A percentile compares a stretch with the other conserved stretches of the same genome.
phyloP scores from a whole-genome alignment of 2,888 invertebrate species.

The Palloptera scutellata region DNA sequence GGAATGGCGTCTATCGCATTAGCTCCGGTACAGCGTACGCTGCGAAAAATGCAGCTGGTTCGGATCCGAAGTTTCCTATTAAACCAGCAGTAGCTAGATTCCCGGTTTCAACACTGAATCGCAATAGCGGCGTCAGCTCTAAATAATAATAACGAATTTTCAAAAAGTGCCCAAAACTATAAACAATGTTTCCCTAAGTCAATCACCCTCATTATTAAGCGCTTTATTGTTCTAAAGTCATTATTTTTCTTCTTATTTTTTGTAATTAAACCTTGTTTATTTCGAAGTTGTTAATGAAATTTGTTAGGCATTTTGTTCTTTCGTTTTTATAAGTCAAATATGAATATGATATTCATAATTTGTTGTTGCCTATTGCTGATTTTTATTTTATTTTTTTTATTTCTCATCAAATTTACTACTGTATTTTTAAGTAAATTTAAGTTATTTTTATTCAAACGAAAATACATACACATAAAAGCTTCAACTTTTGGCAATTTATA shows the following conservation, averaged over 20 bases:
- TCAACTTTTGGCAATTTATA: not conserved
- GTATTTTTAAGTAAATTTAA: not conserved
- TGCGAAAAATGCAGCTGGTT: constrained; percentile 23
- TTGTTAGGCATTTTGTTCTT: too few species aligned
- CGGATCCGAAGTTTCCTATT: constrained; percentile 27
- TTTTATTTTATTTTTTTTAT: too few species aligned
- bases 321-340: too few species aligned
- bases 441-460: constrained; percentile 1
- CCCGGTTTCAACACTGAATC: constrained; percentile 38
- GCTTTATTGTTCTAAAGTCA: too few species aligned
- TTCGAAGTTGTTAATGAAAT: too few species aligned
- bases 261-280: too few species aligned
- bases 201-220: too few species aligned
- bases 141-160: constrained; percentile 30
- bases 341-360: too few species aligned
- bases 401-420: constrained; percentile 1
- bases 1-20: constrained; percentile 65
- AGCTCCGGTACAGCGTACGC: constrained; percentile 37
- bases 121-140: constrained; percentile 41
- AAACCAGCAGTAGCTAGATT: constrained; percentile 36
- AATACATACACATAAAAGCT: not conserved
- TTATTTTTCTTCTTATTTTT: too few species aligned
- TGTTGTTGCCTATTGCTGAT: too few species aligned
- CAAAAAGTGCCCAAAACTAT: constrained; percentile 20
- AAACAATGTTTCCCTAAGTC: not conserved